Conservation (phyloP, 2,888 invertebrate genomes). For the Polietes domitor region DNA sequence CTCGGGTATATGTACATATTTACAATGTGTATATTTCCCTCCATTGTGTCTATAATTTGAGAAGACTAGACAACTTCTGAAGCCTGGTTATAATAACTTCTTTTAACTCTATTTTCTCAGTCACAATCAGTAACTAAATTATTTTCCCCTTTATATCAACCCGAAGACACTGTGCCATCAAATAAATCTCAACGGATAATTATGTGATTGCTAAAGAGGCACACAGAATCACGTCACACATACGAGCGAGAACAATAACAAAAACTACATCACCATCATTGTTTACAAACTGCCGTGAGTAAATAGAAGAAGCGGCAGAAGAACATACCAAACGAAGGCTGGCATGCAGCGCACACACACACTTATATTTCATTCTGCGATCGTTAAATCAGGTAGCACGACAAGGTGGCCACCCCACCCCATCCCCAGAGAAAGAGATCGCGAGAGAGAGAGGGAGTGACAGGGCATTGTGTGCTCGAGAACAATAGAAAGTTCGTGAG, state of each 20-base stretch:
- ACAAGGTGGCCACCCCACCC: background rate
- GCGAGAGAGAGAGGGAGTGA: background rate
- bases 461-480: background rate
- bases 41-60: no score
- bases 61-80: no score
- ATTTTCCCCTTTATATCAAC: background rate
- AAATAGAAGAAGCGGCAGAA: constrained; percentile 2
- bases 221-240: constrained; percentile 2
- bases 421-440: background rate
- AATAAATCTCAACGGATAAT: constrained; percentile 17
- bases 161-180: background rate
- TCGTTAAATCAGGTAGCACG: constrained; percentile 30
- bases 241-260: background rate
- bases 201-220: background rate
- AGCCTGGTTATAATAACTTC: no score
- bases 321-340: background rate
- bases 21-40: no score
- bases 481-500: background rate
- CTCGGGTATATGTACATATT: no score
- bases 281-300: constrained; percentile 39
- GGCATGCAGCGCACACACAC: background rate
- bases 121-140: no score
- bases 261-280: constrained; percentile 34
- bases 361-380: background rate
- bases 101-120: no score